These are phyloP conservation scores for Adelges cooleyi DNA, from an alignment of 1,140 invertebrate genomes.

Conservation along the genomic window DNA sequence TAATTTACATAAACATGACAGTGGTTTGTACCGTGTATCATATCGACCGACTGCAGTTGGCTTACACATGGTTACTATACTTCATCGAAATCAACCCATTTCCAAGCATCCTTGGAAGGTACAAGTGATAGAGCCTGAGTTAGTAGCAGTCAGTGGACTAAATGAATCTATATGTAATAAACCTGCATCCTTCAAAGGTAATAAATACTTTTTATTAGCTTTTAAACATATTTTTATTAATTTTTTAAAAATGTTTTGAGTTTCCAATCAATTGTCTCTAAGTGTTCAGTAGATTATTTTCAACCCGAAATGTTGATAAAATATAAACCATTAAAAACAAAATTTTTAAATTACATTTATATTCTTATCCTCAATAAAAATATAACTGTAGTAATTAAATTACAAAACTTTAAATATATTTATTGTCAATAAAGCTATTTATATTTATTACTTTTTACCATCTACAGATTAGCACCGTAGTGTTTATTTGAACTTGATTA, in stretches of 20 bases:
- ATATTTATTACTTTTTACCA: too few relatives aligned
- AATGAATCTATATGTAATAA: conserved; percentile 70
- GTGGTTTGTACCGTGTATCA: conserved; percentile 44
- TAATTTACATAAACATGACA: conserved; percentile 41
- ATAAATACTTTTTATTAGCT: conserved; percentile 25
- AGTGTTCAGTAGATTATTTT: too few relatives aligned
- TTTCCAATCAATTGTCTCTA: neutral
- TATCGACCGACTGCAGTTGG: conserved; percentile 50
- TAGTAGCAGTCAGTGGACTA: conserved; percentile 65
- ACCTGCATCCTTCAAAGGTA: conserved; percentile 65
- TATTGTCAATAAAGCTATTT: too few relatives aligned
- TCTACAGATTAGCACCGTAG: too few relatives aligned
- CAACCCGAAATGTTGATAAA: too few relatives aligned
- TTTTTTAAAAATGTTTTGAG: neutral
- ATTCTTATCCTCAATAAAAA: too few relatives aligned
- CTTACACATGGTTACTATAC: conserved; percentile 47
- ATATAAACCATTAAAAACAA: too few relatives aligned
- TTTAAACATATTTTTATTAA: neutral
- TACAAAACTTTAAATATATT: too few relatives aligned
- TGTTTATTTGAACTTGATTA: too few relatives aligned
- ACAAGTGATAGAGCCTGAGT: conserved; percentile 73
- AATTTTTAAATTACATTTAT: too few relatives aligned
- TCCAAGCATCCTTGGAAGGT: conserved; percentile 54
- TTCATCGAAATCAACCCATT: conserved; percentile 44
- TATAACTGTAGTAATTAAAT: too few relatives aligned